Evolutionary conservation across 2,888 invertebrate species (phyloP).

Genomic region (Tipula confusa): DNA sequence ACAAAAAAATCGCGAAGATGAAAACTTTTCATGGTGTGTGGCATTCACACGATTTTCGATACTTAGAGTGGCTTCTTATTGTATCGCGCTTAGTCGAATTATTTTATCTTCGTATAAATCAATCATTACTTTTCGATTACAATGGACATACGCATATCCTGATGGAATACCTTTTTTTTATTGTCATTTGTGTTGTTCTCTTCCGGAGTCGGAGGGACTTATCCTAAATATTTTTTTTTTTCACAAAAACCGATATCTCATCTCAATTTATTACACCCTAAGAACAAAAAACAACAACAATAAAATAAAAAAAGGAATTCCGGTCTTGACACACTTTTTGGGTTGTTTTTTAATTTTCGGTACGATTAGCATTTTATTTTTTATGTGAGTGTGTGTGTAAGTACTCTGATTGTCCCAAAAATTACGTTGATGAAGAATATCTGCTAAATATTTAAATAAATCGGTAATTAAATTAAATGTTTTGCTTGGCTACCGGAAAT

Average conservation of each 20-base stretch:
- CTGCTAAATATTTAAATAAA: neutral
- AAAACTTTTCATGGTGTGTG: neutral
- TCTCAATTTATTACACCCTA: neutral
- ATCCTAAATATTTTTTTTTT: neutral
- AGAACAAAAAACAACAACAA: neutral
- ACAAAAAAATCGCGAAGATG: neutral
- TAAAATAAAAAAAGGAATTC: neutral
- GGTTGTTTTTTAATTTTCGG: neutral
- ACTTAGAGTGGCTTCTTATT: neutral
- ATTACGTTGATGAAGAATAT: conserved; percentile 12
- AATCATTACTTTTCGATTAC: neutral
- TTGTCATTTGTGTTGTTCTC: neutral
- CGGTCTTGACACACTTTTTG: conserved; percentile 20
- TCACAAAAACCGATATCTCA: neutral
- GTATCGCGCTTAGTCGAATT: neutral
- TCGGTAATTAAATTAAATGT: conserved; percentile 20
- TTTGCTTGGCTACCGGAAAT: too few species aligned
- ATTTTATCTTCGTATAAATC: neutral
- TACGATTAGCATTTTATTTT: neutral
- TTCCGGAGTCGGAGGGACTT: neutral
- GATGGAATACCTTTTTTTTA: neutral
- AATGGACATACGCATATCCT: neutral
- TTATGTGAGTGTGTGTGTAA: neutral
- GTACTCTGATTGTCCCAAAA: neutral
- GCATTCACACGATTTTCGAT: neutral